These are phyloP conservation scores for Hermaeophaga mercurialis DNA, from an alignment of 2,888 invertebrate species.

Conservation along the genomic window DNA sequence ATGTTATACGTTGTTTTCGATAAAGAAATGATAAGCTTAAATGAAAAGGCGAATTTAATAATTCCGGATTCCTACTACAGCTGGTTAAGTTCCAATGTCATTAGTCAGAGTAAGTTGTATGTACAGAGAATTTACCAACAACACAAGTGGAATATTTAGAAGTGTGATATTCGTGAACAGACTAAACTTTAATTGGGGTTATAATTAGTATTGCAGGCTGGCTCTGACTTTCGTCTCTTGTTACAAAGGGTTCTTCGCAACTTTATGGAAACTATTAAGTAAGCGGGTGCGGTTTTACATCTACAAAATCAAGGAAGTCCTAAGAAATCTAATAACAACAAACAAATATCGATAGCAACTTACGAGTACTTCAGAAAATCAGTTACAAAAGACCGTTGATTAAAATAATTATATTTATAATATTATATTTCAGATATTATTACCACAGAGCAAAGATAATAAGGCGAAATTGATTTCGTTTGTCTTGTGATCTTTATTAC, in stretches of 20 bases:
- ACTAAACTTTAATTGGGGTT: slow-evolving; percentile 31
- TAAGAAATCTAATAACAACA: no score
- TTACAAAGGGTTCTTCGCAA: slow-evolving; percentile 18
- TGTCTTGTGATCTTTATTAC: no score
- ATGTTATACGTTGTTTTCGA: no score
- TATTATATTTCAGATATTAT: no score
- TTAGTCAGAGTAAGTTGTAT: slow-evolving; percentile 11
- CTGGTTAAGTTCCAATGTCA: background rate
- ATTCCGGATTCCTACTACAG: no score
- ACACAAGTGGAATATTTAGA: slow-evolving; percentile 19
- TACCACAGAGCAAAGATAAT: no score
- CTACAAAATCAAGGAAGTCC: no score
- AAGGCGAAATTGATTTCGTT: no score
- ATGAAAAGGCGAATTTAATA: background rate
- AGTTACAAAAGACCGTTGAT: no score
- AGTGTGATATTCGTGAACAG: slow-evolving; percentile 11
- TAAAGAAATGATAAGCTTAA: background rate
- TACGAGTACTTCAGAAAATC: no score
- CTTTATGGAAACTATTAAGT: slow-evolving; percentile 18
- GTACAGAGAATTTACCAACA: slow-evolving; percentile 6
- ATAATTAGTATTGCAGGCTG: slow-evolving; percentile 30
- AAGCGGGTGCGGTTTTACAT: slow-evolving; percentile 9
- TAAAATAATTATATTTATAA: no score
- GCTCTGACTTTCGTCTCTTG: slow-evolving; percentile 28
- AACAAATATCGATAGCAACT: no score